Base-by-base conservation (phyloP, 2,888 invertebrate genomes). In the Eutolmus rufibarbis region DNA sequence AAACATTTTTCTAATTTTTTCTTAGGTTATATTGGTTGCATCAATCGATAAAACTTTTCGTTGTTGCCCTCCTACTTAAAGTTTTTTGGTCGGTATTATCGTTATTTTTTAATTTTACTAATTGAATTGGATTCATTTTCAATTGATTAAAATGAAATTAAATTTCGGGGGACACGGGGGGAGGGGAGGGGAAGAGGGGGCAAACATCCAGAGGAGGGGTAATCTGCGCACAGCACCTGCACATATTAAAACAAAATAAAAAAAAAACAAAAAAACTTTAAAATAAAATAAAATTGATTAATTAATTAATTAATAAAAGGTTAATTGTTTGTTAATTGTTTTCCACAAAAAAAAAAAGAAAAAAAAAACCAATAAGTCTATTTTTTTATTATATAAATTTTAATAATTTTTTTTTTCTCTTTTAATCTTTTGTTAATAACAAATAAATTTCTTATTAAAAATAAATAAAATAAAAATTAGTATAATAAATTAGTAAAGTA, bases 11-110 rank as follows among this genome's bases (percentile, higher is more conserved):
- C 37, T 8, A 1, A 7, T 56, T 91, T 91, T 57, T 56, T 91
- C 91, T 57, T 93, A 94, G 94, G 89, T 90, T 94, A 28, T 94
- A 91, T 90, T 93, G 93, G 90, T 89, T 93, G 4, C 94, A 94
- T 89, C 94, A 93, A 89, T 86, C 91, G 0, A 87, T 94, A 87
- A 94, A 93, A 89, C 46, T 92, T 0, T 88, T 92, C 0, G 91
- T 93, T 14, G 87, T 89, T 86, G 88, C 89, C 56, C 88, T 90
- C 57, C 79, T 90, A 5, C 84, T 90, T 31, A 90, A 90, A 87
- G 57, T 90, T 31, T 66, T 89, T 56, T 91, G 90, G 90, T 89
- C 90, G 40, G 88, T 90, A 87, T 89, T 90, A 78, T 89, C 88
- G 28, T 76, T 89, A 85, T 88, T 89, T 85, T 88, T 88, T 74